A percentile compares a stretch with the other conserved stretches of the same genome.
Conservation (phyloP, 1,140 invertebrate species). For the Leptinotarsa defecta region DNA sequence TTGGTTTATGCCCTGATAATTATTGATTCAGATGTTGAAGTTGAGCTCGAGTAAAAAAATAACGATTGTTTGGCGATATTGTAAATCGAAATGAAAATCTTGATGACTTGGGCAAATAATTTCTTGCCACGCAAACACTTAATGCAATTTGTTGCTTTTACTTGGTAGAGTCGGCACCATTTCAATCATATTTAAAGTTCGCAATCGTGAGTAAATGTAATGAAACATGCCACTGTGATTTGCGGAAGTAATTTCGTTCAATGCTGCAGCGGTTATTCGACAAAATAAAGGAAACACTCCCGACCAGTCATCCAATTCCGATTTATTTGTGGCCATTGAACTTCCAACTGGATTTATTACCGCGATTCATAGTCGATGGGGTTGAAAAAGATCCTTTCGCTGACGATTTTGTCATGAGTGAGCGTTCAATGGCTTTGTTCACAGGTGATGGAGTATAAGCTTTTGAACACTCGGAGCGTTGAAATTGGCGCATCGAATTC, state of each 20-base stretch:
- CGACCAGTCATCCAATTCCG: neutral
- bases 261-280: neutral
- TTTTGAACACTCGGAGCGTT: too few species aligned
- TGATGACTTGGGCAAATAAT: too few species aligned
- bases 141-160: too few species aligned
- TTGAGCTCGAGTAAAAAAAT: too few species aligned
- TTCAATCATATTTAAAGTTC: neutral
- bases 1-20: too few species aligned
- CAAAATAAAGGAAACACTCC: neutral
- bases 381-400: neutral
- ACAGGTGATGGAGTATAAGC: too few species aligned
- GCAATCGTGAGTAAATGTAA: neutral
- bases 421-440: neutral
- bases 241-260: neutral
- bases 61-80: too few species aligned
- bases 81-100: too few species aligned
- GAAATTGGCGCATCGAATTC: too few species aligned
- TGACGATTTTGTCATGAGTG: neutral
- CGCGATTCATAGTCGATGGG: neutral
- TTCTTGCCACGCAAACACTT: too few species aligned
- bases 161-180: too few species aligned
- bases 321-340: slow-evolving; percentile 4
- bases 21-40: too few species aligned
- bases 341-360: neutral
- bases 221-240: neutral